These are phyloP conservation scores for Aphelenchoides fujianensis DNA, from an alignment of 1,140 invertebrate species.

Conservation along the genomic window DNA sequence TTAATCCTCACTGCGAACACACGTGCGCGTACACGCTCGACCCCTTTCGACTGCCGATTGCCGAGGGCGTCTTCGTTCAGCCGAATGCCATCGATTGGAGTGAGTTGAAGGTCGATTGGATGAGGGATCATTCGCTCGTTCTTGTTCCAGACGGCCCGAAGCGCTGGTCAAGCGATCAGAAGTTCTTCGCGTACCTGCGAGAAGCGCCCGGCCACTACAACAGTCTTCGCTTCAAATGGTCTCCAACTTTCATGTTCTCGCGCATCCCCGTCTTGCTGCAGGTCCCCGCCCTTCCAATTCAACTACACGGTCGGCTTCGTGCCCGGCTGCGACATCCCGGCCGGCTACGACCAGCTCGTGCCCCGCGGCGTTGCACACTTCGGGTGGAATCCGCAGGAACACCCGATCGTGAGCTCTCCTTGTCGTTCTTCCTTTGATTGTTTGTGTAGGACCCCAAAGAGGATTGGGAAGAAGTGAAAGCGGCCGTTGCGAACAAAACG, in stretches of 20 bases:
- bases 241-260: not conserved
- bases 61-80: not conserved
- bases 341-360: not conserved
- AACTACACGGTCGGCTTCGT: constrained; percentile 6
- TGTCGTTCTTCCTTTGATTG: too few relatives aligned
- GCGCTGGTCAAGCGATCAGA: not conserved
- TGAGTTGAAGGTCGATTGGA: not conserved
- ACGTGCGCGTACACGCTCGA: not conserved
- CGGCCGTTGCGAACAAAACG: not conserved
- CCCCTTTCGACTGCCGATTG: not conserved
- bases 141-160: not conserved
- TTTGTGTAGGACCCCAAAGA: constrained; percentile 4
- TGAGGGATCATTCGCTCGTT: not conserved
- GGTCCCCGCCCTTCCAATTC: not conserved
- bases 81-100: constrained; percentile 2
- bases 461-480: not conserved
- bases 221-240: not conserved
- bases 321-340: not conserved
- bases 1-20: not conserved
- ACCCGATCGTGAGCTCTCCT: not conserved
- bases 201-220: constrained; percentile 7
- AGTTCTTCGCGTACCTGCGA: not conserved
- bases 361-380: not conserved
- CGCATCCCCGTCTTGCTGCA: not conserved
- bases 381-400: not conserved